Evolutionary conservation across 1,140 invertebrate genomes (phyloP), one percentile per base, ranked within the genome.

Genomic region (Amyelois transitella): DNA sequence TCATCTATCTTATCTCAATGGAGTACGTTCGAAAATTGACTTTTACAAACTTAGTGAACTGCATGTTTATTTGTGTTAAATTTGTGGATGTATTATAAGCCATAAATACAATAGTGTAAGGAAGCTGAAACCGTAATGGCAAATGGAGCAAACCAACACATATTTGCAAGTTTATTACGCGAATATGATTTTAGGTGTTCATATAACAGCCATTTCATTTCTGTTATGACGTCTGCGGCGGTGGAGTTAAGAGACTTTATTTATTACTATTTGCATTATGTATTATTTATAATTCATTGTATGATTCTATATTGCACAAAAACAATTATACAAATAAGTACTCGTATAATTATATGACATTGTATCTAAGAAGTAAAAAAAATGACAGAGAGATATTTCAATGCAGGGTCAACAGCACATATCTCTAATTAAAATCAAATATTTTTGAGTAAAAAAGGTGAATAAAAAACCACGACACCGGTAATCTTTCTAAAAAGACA

Each of bases 91-190:
- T 48, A 48, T 48, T 48, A 43, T 64, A 61, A 54, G 54, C 53
- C 22, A 72, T 75, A 70, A 75, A 75, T 70, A 72, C 58, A 58
- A 57, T 58, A 66, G 60, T 56, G 62, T 62, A 71, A 69, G 63
- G 53, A 65, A 65, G 55, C 55, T 54, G 53, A 51, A 55, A 59
- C 62, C 73, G 64, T 76, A 68, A 72, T 58, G 68, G 53, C 59
- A 72, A 76, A 74, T 74, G 73, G 71, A 61, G 63, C 71, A 67
- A 67, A 66, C 60, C 61, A 63, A 66, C 60, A 66, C 67, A 66
- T 59, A 69, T 72, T 68, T 71, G 49, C 64, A 69, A 56, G 38
- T 69, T 76, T 69, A 72, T 71, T 51, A 64, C 44, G 48, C 51
- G 62, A 47, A 57, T 67, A 63, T 69, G 51, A 66, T 65, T 60